Evolutionary conservation across 2,113 vertebrate genomes (phyloP), one percentile per base, ranked within the genome.

Genomic region (Canis aureus): DNA sequence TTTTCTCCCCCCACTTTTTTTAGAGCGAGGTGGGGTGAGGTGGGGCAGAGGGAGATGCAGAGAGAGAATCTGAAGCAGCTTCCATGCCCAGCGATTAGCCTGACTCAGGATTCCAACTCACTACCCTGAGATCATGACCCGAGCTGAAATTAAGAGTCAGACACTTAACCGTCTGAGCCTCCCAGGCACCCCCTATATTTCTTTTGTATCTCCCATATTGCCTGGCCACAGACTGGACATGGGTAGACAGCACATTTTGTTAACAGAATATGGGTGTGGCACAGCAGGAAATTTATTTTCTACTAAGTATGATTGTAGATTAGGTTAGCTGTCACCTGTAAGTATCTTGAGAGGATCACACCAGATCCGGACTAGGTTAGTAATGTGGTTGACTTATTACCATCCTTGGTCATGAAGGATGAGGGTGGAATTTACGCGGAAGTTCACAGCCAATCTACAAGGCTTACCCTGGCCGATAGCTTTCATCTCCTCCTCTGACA

Each of bases 241-340:
- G 27, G 15, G 49, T 13, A 71, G 64, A 84, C 27, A 23, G 84
- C 25, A 29, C 62, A 55, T 80, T 76, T 49, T 60, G 15, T 88
- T 80, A 84, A 38, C 15, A 43, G n/a, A 81, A 57, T 38, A 80
- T 19, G 59, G 60, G 55, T 4, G 29, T 62, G 53, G n/a, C 8
- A 32, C 32, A 78, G 43, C 20, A 79, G 53, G 66, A 71, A 64
- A 86, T 86, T 82, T 79, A 43, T 51, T 92, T 78, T 87, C 79
- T 83, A 64, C 25, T 80, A 85, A 84, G 11, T 23, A 22, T 23
- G 43, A 81, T 20, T 86, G 92, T 53, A 43, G 25, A 69, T n/a
- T n/a, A 73, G 89, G 43, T 11, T 49, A 73, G 57, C n/a, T 27
- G 23, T 83, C n/a, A 29, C n/a, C 67, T 67, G 49, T 25, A 43